These are phyloP conservation scores for Xiphydria camelus DNA, from an alignment of 2,888 invertebrate species.

Conservation along the genomic window DNA sequence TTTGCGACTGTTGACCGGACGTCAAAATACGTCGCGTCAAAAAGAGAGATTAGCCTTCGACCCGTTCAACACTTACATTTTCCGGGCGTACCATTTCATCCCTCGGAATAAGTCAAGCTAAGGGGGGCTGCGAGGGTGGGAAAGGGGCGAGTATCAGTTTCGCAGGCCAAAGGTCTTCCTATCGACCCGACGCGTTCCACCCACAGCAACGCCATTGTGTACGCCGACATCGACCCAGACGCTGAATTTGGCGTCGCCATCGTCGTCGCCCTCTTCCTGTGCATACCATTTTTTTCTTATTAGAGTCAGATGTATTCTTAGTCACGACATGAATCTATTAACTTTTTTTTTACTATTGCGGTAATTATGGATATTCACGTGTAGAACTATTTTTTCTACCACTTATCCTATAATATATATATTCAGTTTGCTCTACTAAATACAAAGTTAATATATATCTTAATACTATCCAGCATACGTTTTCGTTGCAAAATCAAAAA, in stretches of 20 bases:
- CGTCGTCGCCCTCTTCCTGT: constrained; percentile 21
- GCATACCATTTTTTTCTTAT: constrained; percentile 36
- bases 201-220: constrained; percentile 44
- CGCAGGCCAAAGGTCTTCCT: constrained; percentile 28
- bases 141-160: constrained; percentile 23
- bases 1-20: constrained; percentile 18
- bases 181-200: constrained; percentile 51
- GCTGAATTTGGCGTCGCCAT: constrained; percentile 4
- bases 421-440: no score
- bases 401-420: no score
- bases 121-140: constrained; percentile 19
- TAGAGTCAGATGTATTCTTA: no score
- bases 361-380: no score
- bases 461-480: no score
- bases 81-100: constrained; percentile 20
- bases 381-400: no score
- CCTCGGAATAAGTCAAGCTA: constrained; percentile 19
- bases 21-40: constrained; percentile 31
- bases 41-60: constrained; percentile 26
- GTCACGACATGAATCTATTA: no score
- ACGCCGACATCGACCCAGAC: constrained; percentile 22
- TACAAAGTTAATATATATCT: no score
- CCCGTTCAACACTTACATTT: constrained; percentile 20
- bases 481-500: no score
- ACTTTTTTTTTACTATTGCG: no score